Base-by-base conservation (phyloP, 1,140 invertebrate species). In the Drosophila ohnishii region DNA sequence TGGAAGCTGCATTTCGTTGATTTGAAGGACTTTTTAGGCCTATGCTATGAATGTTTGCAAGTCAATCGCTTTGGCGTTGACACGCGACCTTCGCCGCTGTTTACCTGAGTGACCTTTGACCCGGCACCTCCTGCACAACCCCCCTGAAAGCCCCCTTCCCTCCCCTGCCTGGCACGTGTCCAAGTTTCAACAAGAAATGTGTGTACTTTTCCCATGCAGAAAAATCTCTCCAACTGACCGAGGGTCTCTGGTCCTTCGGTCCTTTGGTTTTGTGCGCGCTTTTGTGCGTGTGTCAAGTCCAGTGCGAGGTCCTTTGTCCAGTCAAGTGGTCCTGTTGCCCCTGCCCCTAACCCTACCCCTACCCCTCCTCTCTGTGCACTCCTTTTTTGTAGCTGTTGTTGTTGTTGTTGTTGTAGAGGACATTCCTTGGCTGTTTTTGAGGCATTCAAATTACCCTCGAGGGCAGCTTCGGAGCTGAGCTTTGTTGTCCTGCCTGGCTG, bases 251-350 rank as follows among this genome's bases (percentile, higher is more conserved):
- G 37, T 39, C 13, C 14, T 10, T 7, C 9, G 32, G 32, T 32
- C 32, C 32, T 40, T n/a, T 39, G 37, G 37, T n/a, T 19, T 19
- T 47, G 14, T 47, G 0, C 44, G 32, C 35, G 42, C 67, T 50
- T 87, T 87, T 88, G 83, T 86, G 83, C 84, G 79, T 87, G 70
- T 82, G 83, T 86, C 83, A 86, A 86, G 84, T 86, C 75, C 83
- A 86, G 83, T 83, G 48, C 63, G 48, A 62, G 77, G 58, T 61
- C 79, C 67, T 87, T 87, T 87, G 83, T 87, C 83, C 83, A 87
- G 50, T 88, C 84, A 87, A 87, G 83, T 88, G 82, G 66, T 34
- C 35, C 28, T 19, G 16, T 5, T n/a, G 9, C 8, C 10, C 19
- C 35, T 5, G 5, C 25, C 39, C 25, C 19, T 57, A 8, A 7